Percentiles rank a stretch among this genome's conserved stretches.
These are phyloP conservation scores for Lagenorhynchus albirostris DNA, from an alignment of 2,113 vertebrate genomes.

Conservation along the genomic window DNA sequence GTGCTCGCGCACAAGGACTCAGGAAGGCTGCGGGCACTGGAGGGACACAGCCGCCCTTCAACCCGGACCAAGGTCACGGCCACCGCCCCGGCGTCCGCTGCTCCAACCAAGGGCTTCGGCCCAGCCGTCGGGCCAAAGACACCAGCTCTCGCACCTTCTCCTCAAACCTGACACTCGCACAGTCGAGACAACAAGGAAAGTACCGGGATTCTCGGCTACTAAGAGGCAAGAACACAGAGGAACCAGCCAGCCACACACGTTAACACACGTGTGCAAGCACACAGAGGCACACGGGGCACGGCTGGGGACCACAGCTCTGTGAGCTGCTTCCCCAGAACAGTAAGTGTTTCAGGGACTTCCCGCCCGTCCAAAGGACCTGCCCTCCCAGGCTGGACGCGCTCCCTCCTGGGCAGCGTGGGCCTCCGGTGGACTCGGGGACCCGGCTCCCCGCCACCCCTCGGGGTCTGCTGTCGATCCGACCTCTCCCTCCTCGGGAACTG, in stretches of 20 bases:
- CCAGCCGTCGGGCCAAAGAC: background rate
- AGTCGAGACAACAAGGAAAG: background rate
- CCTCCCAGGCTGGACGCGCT: background rate
- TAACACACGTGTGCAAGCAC: no score
- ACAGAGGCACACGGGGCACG: no score
- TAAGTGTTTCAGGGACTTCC: background rate
- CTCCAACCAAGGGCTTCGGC: background rate
- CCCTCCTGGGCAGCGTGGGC: background rate
- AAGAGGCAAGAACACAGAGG: background rate
- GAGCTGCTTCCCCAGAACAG: background rate
- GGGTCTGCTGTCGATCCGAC: background rate
- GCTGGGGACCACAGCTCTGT: background rate
- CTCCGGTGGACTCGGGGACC: background rate
- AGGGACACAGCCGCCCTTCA: background rate
- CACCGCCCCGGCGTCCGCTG: no score
- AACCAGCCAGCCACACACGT: no score
- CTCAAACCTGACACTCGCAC: background rate
- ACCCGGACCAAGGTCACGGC: background rate
- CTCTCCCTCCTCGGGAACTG: background rate
- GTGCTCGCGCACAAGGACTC: fast-evolving
- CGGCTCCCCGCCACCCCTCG: background rate
- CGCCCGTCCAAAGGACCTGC: background rate
- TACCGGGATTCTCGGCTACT: background rate
- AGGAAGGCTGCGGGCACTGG: background rate
- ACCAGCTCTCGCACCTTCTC: fast-evolving